Base-by-base conservation (phyloP, 2,797 vertebrate genomes). In the Muscicapa striata region DNA sequence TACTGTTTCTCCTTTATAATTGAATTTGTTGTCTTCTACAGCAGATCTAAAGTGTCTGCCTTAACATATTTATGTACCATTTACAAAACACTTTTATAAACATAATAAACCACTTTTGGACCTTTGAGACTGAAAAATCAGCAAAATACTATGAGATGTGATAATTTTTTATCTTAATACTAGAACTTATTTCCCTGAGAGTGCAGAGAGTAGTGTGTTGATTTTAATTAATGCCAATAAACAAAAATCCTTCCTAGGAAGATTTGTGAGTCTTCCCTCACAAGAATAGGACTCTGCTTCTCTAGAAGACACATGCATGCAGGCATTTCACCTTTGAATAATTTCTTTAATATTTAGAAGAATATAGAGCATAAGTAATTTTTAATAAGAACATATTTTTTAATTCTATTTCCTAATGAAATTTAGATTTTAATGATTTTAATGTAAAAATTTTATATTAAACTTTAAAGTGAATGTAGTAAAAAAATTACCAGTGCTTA, bases 391-490 rank as follows among this genome's bases (percentile, higher is more conserved):
- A 89, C 83, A 73, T 5, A 52, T 32, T 55, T 84, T 83, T 89
- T 55, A 79, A 85, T 83, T 86, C 15, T 55, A 51, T 51, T 96
- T 94, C 87, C 20, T 90, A 78, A 93, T 84, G 19, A 77, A 87
- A 96, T 70, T 79, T 27, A 41, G 32, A 77, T 32, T 76, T 77
- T 79, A 93, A 94, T 86, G 15, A 63, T 55, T 82, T 78, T 70
- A 55, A 54, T 83, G 91, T 45, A 26, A 79, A 96, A 95, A 64
- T 43, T 69, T 90, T 83, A 22, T 81, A 95, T 81, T 73, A 72
- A 68, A 38, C 38, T 51, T 72, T 95, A 78, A 92, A 97, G 76
- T 85, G 62, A 89, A 92, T 64, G 34, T 20, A 93, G 76, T 93
- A 89, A 92, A 94, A 91, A 58, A 69, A 1, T 13, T 22, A 22